Evolutionary conservation across 2,888 invertebrate species (phyloP).

Genomic region (Diachrysia chrysitis): DNA sequence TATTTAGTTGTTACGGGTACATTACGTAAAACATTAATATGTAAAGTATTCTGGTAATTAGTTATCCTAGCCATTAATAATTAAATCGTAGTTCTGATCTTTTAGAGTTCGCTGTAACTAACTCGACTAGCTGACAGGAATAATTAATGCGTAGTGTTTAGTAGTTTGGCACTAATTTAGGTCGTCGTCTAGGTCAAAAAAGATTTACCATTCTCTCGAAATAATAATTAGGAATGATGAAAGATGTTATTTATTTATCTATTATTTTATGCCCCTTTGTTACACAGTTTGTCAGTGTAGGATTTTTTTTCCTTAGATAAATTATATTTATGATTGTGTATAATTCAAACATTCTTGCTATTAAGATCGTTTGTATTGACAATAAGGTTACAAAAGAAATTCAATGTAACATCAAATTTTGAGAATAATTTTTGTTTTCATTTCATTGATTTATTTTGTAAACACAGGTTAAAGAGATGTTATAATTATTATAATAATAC

Average conservation of each 20-base stretch:
- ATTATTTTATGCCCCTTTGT: background rate
- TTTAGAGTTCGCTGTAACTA: background rate
- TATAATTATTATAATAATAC: no score
- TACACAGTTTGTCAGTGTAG: no score
- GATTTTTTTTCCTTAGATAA: no score
- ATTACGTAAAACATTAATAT: background rate
- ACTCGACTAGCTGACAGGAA: background rate
- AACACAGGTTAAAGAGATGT: no score
- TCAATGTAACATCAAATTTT: no score
- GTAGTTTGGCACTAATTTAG: background rate
- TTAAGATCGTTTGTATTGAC: no score
- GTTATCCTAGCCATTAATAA: background rate
- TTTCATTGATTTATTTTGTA: no score
- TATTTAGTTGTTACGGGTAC: no score
- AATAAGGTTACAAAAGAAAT: no score
- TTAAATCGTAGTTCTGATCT: slow-evolving; percentile 1
- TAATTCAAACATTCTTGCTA: no score
- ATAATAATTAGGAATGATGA: background rate
- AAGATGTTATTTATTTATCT: background rate
- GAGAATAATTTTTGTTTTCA: no score
- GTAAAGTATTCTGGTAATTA: background rate
- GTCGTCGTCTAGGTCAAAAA: background rate
- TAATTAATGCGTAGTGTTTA: background rate
- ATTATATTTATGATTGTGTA: no score
- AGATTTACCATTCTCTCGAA: background rate